These are phyloP conservation scores for Blastomussa wellsi DNA, from an alignment of 92 coral and sea anemone species.

Conservation along the genomic window DNA sequence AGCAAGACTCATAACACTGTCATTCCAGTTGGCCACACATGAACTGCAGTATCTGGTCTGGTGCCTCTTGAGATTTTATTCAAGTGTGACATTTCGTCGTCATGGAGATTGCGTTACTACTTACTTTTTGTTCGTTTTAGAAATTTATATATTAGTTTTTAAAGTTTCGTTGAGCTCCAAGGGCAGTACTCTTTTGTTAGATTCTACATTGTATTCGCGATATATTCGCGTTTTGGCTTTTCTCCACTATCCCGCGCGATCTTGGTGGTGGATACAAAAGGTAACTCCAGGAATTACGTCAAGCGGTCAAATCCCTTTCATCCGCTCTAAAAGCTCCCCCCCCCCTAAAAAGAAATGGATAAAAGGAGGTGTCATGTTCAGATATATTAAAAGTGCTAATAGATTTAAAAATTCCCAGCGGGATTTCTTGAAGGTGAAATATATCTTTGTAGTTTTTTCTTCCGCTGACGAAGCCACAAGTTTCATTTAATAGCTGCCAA, in stretches of 20 bases:
- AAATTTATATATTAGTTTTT: background rate
- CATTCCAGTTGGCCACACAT: slow-evolving; percentile 34
- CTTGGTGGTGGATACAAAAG: background rate
- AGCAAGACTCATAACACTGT: background rate
- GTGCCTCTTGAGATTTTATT: slow-evolving; percentile 9
- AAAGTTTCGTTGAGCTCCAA: background rate
- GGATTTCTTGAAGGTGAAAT: background rate
- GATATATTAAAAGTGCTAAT: background rate
- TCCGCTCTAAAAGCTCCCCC: background rate
- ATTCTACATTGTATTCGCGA: background rate
- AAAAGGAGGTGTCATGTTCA: background rate
- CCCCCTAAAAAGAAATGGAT: background rate
- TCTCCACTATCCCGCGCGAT: background rate
- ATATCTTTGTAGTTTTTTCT: background rate
- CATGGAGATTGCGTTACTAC: slow-evolving; percentile 32
- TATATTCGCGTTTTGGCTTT: background rate
- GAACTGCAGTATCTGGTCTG: background rate
- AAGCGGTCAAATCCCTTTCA: background rate
- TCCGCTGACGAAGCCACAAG: background rate
- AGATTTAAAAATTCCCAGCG: background rate
- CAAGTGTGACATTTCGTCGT: slow-evolving; percentile 33
- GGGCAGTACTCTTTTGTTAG: background rate
- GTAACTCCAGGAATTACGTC: background rate
- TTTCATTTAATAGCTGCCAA: background rate
- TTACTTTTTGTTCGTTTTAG: background rate